Percentiles rank a stretch among this genome's conserved stretches.
phyloP scores from a whole-genome alignment of 1,140 invertebrate species.

The Drosophila subpulchrella region DNA sequence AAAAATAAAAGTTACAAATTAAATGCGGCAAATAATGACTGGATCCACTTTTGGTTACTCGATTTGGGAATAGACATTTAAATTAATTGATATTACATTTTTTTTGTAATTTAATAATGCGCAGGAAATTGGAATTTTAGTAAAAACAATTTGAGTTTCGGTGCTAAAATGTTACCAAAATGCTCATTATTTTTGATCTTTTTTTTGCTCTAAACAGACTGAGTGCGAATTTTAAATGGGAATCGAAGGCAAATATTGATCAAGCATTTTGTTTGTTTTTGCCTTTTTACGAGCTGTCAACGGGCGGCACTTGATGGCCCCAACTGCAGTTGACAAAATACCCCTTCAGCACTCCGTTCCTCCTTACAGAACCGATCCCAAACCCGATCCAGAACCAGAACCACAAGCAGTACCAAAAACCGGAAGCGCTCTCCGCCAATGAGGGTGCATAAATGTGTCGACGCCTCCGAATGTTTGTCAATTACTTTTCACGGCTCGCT shows the following conservation, averaged over 20 bases:
- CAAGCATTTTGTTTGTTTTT: constrained; percentile 28
- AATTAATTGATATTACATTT: too few species aligned
- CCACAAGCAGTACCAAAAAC: constrained; percentile 24
- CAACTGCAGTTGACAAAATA: constrained; percentile 17
- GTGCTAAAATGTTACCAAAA: too few species aligned
- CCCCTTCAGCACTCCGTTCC: constrained; percentile 1
- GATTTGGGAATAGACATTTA: too few species aligned
- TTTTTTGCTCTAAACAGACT: constrained; percentile 3
- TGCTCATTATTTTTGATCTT: too few species aligned
- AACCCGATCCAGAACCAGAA: background rate
- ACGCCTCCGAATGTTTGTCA: constrained; percentile 60
- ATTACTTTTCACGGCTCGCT: constrained; percentile 45
- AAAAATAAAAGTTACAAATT: constrained; percentile 26
- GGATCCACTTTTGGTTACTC: too few species aligned
- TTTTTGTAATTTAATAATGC: too few species aligned
- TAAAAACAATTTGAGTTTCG: too few species aligned
- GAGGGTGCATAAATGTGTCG: constrained; percentile 76
- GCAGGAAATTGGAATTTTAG: too few species aligned
- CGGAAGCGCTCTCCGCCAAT: constrained; percentile 70
- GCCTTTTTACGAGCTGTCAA: constrained; percentile 39
- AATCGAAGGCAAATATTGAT: constrained; percentile 11
- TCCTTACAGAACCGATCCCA: background rate
- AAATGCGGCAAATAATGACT: background rate
- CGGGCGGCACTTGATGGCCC: constrained; percentile 31
- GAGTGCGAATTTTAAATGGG: background rate